Evolutionary conservation across 2,113 vertebrate species (phyloP).

Genomic region (Centropus unirufus): DNA sequence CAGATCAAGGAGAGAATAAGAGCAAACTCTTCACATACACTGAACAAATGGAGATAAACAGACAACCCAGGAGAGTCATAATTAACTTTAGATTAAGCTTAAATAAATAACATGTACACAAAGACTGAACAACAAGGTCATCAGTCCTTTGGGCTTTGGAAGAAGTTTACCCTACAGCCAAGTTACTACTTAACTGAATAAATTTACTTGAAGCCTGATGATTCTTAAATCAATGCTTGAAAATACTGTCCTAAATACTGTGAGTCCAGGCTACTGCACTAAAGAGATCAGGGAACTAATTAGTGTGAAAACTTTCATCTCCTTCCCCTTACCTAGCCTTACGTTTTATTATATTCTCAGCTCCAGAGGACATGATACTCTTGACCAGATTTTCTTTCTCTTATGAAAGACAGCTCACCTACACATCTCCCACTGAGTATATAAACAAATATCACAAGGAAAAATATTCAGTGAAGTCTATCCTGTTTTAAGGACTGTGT

Average conservation of each 20-base stretch:
- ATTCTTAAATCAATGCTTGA: not conserved
- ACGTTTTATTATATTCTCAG: not conserved
- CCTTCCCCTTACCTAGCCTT: not conserved
- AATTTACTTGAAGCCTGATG: not conserved
- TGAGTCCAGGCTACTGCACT: not conserved
- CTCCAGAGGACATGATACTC: not conserved
- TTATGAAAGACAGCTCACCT: not conserved
- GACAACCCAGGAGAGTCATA: not conserved
- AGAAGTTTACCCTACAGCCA: not conserved
- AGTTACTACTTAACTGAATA: not conserved
- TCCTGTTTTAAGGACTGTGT: not conserved
- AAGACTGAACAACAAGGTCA: not conserved
- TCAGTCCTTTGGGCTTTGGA: not conserved
- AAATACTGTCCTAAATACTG: not conserved
- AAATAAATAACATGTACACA: not conserved
- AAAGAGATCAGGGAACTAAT: not conserved
- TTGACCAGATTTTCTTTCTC: not conserved
- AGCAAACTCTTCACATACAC: not conserved
- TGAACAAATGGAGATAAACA: not conserved
- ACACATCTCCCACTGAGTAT: not conserved
- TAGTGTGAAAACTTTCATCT: not conserved
- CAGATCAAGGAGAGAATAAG: conserved; percentile 11
- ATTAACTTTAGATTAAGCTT: not conserved
- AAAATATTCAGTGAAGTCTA: not conserved
- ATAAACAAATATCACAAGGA: not conserved